Evolutionary conservation across 2,797 vertebrate species (phyloP).

Genomic region (Coranthus polyacanthus): DNA sequence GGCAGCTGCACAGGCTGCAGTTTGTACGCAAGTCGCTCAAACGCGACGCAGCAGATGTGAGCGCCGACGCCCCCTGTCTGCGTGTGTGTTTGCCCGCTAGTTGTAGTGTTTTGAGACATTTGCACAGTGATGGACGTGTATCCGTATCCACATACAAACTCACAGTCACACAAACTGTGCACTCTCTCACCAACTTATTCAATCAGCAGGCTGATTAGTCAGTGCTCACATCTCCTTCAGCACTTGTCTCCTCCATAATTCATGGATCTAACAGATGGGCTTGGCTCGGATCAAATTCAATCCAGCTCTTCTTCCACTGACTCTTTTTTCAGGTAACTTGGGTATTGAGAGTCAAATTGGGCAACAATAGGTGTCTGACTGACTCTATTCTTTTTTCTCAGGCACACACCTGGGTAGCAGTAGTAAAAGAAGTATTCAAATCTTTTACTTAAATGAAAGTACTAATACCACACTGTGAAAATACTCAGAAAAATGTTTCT

Average conservation of each 20-base stretch:
- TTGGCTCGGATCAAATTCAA: constrained; percentile 38
- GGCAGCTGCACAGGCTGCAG: constrained; percentile 62
- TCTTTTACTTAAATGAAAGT: too few relatives aligned
- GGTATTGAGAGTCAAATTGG: constrained; percentile 23
- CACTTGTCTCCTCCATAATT: constrained; percentile 60
- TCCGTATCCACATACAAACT: background rate
- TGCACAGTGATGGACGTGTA: constrained; percentile 5
- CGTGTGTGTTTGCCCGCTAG: constrained; percentile 22
- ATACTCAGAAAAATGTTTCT: too few relatives aligned
- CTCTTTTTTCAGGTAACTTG: constrained; percentile 30
- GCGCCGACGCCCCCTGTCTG: constrained; percentile 1
- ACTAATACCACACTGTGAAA: too few relatives aligned
- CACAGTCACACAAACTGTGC: background rate
- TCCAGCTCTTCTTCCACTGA: constrained; percentile 4
- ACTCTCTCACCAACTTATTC: constrained; percentile 15
- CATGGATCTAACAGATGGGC: constrained; percentile 66
- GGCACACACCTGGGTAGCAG: background rate
- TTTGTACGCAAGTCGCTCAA: constrained; percentile 1
- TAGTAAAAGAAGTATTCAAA: too few relatives aligned
- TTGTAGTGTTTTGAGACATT: constrained; percentile 39
- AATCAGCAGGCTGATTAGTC: constrained; percentile 65
- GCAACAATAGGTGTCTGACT: constrained; percentile 14
- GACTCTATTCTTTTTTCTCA: background rate
- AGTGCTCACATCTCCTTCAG: constrained; percentile 46
- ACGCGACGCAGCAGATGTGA: background rate